Evolutionary conservation across 64 coral and sea anemone genomes (phyloP).

Genomic region (Anthopleura sola): DNA sequence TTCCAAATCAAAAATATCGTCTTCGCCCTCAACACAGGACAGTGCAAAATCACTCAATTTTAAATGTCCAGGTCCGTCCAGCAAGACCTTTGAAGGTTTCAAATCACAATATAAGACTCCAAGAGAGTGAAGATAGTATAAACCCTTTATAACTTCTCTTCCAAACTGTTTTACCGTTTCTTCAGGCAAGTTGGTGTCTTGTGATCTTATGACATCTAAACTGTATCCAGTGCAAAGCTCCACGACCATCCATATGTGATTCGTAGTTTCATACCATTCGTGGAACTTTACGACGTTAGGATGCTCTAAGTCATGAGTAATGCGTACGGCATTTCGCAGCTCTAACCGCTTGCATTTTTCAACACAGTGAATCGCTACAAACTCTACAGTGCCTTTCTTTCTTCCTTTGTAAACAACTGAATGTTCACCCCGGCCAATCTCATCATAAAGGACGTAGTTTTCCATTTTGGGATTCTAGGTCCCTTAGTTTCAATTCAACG

Average conservation of each 20-base stretch:
- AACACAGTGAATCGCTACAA: conserved; percentile 95
- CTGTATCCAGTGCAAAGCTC: conserved; percentile 93
- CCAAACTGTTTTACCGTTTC: conserved; percentile 80
- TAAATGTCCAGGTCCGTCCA: conserved; percentile 79
- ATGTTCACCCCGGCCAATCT: conserved; percentile 85
- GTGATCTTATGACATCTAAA: conserved; percentile 66
- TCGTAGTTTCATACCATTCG: conserved; percentile 99
- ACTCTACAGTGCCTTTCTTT: conserved; percentile 94
- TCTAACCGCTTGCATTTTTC: conserved; percentile 94
- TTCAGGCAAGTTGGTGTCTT: conserved; percentile 77
- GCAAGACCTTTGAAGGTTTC: conserved; percentile 70
- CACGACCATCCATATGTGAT: conserved; percentile 99
- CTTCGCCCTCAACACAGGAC: conserved; percentile 88
- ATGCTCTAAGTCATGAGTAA: conserved; percentile 94
- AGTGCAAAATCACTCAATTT: conserved; percentile 95
- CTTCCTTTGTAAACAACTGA: conserved; percentile 98
- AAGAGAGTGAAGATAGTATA: conserved; percentile 73
- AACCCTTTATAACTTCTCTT: conserved; percentile 62
- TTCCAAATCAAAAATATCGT: conserved; percentile 58
- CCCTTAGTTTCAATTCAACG: neutral
- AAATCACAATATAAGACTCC: conserved; percentile 95
- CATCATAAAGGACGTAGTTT: conserved; percentile 96
- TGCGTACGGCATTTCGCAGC: conserved; percentile 85
- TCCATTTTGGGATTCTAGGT: conserved; percentile 45
- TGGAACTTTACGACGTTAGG: conserved; percentile 84